Percentiles rank a stretch among this genome's conserved stretches.
These are phyloP conservation scores for Scolopax bukidnonensis DNA, from an alignment of 2,797 vertebrate genomes.

Conservation along the genomic window DNA sequence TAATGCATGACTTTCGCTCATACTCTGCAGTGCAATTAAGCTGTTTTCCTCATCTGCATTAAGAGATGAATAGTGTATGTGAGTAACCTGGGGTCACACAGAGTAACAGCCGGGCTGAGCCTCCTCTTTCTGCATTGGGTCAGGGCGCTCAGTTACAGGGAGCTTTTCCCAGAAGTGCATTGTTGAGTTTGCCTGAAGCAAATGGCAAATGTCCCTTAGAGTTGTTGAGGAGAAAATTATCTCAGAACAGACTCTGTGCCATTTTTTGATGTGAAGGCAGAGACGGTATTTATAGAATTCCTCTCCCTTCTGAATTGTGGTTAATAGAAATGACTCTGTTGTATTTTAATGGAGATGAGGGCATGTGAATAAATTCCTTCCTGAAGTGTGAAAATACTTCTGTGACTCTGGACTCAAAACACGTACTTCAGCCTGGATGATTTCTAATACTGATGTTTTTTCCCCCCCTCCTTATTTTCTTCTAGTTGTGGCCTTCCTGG, in stretches of 20 bases:
- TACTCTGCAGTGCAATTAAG: not conserved
- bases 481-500: slow-evolving; percentile 88
- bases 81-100: not conserved
- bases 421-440: not conserved
- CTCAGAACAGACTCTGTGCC: not conserved
- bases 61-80: not conserved
- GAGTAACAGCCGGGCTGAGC: not conserved
- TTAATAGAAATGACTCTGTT: not conserved
- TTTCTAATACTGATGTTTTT: not conserved
- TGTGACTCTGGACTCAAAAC: not conserved
- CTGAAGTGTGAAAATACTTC: accelerated
- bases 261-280: not conserved
- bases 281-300: not conserved
- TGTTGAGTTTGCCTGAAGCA: not conserved
- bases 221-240: not conserved
- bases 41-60: not conserved
- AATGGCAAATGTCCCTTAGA: not conserved
- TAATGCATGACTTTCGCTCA: not conserved
- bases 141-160: not conserved
- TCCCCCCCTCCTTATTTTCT: not conserved
- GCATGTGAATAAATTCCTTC: not conserved
- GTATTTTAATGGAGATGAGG: not conserved
- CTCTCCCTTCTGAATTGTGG: not conserved
- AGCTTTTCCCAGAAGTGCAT: not conserved
- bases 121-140: accelerated